Conservation (phyloP, 2,797 vertebrate genomes). For the Xyrichtys novacula region DNA sequence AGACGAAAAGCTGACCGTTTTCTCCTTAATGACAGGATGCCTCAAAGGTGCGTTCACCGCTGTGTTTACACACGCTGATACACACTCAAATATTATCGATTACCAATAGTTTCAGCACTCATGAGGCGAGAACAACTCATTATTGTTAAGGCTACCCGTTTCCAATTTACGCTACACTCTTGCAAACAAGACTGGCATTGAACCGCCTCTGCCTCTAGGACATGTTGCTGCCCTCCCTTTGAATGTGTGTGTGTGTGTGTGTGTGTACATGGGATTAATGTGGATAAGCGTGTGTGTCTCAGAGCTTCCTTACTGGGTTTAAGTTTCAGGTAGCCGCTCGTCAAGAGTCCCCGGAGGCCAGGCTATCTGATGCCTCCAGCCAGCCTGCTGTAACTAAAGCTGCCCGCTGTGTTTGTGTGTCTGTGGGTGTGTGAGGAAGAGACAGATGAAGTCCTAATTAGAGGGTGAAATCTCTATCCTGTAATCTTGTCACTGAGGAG, state of each 20-base stretch:
- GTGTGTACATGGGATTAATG: conserved; percentile 18
- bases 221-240: conserved; percentile 3
- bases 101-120: conserved; percentile 12
- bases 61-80: background rate
- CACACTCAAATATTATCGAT: conserved; percentile 36
- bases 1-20: conserved; percentile 48
- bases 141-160: conserved; percentile 22
- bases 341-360: conserved; percentile 59
- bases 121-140: conserved; percentile 13
- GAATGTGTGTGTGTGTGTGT: conserved; percentile 18
- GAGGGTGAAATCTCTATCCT: conserved; percentile 70
- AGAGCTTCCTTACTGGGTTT: conserved; percentile 59
- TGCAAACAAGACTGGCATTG: conserved; percentile 10
- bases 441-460: conserved; percentile 67
- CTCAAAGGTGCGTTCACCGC: conserved; percentile 12
- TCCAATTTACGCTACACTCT: conserved; percentile 13
- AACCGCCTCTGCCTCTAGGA: conserved; percentile 15
- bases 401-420: conserved; percentile 45
- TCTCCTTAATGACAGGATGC: conserved; percentile 39
- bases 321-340: conserved; percentile 73
- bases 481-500: conserved; percentile 70
- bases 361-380: conserved; percentile 80
- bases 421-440: conserved; percentile 14
- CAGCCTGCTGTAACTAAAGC: conserved; percentile 79
- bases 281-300: conserved; percentile 34